Conservation (phyloP, 2,888 invertebrate genomes). For the Zaprionus obscuricornis region DNA sequence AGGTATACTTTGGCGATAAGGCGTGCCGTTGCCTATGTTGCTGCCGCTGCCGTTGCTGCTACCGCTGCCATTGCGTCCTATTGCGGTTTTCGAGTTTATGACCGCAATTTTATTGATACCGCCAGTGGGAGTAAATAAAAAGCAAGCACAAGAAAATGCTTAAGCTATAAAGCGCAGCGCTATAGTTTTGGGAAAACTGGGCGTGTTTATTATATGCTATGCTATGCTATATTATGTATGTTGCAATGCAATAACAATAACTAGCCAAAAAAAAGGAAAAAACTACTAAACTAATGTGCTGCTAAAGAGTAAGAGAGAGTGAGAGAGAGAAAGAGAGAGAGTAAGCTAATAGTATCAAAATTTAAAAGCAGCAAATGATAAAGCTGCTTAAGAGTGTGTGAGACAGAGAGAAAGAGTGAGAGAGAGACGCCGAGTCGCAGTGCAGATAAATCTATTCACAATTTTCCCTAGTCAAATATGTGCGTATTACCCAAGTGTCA, state of each 20-base stretch:
- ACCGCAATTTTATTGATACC: constrained; percentile 75
- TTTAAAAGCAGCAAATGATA: constrained; percentile 55
- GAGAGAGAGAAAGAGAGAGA: too few relatives aligned
- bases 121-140: constrained; percentile 68
- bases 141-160: constrained; percentile 15
- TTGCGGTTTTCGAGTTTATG: constrained; percentile 63
- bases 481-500: constrained; percentile 37
- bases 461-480: constrained; percentile 38
- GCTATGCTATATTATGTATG: too few relatives aligned
- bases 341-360: constrained; percentile 40
- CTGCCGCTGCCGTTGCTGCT: too few relatives aligned
- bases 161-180: constrained; percentile 38
- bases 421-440: constrained; percentile 1
- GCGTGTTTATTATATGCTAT: constrained; percentile 58
- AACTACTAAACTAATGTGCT: constrained; percentile 53
- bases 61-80: too few relatives aligned
- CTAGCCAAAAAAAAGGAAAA: too few relatives aligned
- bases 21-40: constrained; percentile 35
- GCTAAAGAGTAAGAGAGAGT: background rate
- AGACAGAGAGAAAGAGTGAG: too few relatives aligned
- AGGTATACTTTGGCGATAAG: constrained; percentile 5
- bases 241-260: constrained; percentile 57
- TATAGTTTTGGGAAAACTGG: constrained; percentile 41
- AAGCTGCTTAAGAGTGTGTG: constrained; percentile 13
- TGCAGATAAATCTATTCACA: constrained; percentile 39